Percentiles rank a stretch among this genome's conserved stretches.
These are phyloP conservation scores for Camponotus floridanus DNA, from an alignment of 1,140 invertebrate species.

Conservation along the genomic window DNA sequence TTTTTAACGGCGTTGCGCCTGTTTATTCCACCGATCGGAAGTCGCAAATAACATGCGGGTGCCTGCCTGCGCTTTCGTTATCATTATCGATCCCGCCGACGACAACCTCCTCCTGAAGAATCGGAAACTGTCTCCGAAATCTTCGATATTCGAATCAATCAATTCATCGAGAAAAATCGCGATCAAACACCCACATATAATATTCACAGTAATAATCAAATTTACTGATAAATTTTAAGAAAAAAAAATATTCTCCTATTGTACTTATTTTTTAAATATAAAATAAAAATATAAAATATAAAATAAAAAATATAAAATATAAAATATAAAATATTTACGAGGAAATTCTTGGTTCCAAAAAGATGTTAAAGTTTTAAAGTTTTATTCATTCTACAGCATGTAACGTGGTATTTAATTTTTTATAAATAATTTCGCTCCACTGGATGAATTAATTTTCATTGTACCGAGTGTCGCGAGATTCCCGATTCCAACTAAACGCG, in stretches of 20 bases:
- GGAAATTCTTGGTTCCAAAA: not conserved
- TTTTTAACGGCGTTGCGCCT: slow-evolving; percentile 51
- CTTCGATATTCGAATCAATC: not conserved
- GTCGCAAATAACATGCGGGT: slow-evolving; percentile 45
- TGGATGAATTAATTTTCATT: not conserved
- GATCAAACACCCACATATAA: not conserved
- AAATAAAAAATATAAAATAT: too few species aligned
- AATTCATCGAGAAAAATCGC: not conserved
- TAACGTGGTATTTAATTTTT: not conserved
- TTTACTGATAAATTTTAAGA: too few species aligned
- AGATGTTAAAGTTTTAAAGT: too few species aligned
- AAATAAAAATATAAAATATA: too few species aligned
- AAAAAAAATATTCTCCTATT: too few species aligned
- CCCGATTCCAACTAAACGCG: not conserved
- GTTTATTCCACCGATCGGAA: slow-evolving; percentile 60
- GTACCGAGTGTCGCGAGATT: not conserved
- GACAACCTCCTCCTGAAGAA: slow-evolving; percentile 4
- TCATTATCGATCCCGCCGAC: slow-evolving; percentile 49
- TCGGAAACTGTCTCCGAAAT: not conserved
- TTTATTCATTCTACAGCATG: not conserved
- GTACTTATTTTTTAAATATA: too few species aligned
- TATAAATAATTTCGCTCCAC: not conserved
- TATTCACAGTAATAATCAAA: too few species aligned
- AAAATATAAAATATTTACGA: not conserved
- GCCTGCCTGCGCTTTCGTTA: slow-evolving; percentile 44